Base-by-base conservation (phyloP, 2,797 vertebrate genomes). In the Tadarida brasiliensis region DNA sequence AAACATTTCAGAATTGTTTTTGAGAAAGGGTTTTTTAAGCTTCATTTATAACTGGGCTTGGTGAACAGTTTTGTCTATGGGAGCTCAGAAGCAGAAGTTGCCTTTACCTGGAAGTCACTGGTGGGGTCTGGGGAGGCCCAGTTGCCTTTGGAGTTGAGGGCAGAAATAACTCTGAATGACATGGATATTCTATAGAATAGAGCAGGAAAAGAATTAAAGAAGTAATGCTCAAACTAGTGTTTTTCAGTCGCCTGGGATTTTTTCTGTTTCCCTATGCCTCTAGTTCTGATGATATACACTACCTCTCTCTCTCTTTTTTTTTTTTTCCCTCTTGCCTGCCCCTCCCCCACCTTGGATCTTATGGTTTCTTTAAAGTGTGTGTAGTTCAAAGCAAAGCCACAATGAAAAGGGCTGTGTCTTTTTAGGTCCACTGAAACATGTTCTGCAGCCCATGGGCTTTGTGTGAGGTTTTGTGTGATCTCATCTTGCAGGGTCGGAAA, bases 401-500 rank as follows among this genome's bases (percentile, higher is more conserved):
- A 92, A 44, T 95, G 91, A 98, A 97, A 94, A 96, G 95, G 93
- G 68, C 87, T 98, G 90, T 97, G 96, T 95, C 87, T 71, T 78
- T 92, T 97, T 96, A 96, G 97, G 87, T 95, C 47, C 26, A 20
- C 77, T 51, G 90, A 96, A 87, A 93, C 89, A 15, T 95, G 57
- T 96, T 78, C 91, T 96, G 81, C 80, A 96, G 95, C 91, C 97
- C 97, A 84, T 68, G 89, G 33, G 22, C 96, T 98, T 98, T 98
- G 93, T 98, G 88, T 93, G 85, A 94, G 96, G 87, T 88, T 96
- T 91, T 90, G 86, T 97, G 96, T 98, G 98, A 98, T 97, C 98
- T 98, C 98, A 94, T 97, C 89, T 96, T 78, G 84, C 95, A 96
- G 89, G 76, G 63, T 95, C 96, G 96, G 96, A 97, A 96, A 91